These are phyloP conservation scores for Drosophila bunnanda DNA, from an alignment of 2,888 invertebrate genomes.

Conservation along the genomic window DNA sequence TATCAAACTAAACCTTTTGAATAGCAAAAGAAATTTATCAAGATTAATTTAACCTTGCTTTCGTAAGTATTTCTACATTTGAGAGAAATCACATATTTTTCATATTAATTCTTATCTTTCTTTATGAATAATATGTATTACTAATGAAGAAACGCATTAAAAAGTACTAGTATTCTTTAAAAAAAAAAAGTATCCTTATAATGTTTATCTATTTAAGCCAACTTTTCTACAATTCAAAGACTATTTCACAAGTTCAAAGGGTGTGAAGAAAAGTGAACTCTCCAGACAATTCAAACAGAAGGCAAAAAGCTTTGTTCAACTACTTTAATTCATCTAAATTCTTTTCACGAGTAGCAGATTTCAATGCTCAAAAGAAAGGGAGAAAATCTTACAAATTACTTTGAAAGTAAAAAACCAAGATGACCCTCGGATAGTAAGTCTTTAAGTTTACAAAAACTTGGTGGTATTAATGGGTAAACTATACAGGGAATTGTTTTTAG, in stretches of 20 bases:
- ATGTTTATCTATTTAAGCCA: not conserved
- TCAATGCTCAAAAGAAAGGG: not conserved
- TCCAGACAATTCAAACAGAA: conserved; percentile 25
- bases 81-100: not conserved
- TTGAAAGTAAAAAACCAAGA: not conserved
- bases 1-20: not conserved
- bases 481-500: too few relatives aligned
- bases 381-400: not conserved
- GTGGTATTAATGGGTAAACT: not conserved
- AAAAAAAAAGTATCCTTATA: too few relatives aligned
- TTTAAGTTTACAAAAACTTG: conserved; percentile 1
- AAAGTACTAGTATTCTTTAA: not conserved
- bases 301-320: conserved; percentile 12
- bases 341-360: not conserved
- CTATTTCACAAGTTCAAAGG: conserved; percentile 20
- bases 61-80: not conserved
- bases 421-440: not conserved
- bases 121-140: not conserved
- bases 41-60: not conserved
- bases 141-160: not conserved
- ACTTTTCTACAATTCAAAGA: not conserved
- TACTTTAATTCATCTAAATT: conserved; percentile 7
- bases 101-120: not conserved
- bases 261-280: not conserved
- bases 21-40: not conserved